A percentile compares a stretch with the other conserved stretches of the same genome.
phyloP scores from a whole-genome alignment of 2,797 vertebrate species.

The Glossophaga mutica region DNA sequence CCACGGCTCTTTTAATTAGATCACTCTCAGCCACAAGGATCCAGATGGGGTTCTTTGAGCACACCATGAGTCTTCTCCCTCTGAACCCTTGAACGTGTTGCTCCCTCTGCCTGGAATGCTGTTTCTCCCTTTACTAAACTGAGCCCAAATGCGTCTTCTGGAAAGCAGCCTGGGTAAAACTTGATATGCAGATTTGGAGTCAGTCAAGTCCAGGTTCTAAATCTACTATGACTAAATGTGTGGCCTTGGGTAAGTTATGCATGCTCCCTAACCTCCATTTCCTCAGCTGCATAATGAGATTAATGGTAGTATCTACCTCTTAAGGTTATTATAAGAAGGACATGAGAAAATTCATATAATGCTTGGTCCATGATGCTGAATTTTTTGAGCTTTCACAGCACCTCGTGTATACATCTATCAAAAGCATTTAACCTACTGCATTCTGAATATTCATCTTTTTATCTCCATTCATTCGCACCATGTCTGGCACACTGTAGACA shows the following conservation, averaged over 20 bases:
- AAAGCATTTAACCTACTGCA: not conserved
- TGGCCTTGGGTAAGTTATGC: not conserved
- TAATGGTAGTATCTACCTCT: not conserved
- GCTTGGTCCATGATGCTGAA: not conserved
- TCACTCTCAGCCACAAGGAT: not conserved
- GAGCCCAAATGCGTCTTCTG: not conserved
- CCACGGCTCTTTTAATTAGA: not conserved
- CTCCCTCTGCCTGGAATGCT: not conserved
- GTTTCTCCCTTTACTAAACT: not conserved
- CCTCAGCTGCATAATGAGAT: not conserved
- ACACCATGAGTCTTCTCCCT: not conserved
- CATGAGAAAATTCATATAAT: not conserved
- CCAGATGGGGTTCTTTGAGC: not conserved
- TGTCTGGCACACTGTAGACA: not conserved
- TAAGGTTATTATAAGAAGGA: not conserved
- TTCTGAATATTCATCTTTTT: not conserved
- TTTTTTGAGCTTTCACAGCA: not conserved
- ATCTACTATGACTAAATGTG: not conserved
- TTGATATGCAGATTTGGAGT: not conserved
- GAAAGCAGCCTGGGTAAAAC: not conserved
- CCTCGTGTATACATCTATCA: not conserved
- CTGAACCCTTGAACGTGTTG: not conserved
- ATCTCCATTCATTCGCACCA: not conserved
- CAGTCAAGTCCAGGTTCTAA: not conserved
- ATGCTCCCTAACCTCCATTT: not conserved